Conservation (phyloP, 2,797 vertebrate species). For the Enteromius unitaeniatus region DNA sequence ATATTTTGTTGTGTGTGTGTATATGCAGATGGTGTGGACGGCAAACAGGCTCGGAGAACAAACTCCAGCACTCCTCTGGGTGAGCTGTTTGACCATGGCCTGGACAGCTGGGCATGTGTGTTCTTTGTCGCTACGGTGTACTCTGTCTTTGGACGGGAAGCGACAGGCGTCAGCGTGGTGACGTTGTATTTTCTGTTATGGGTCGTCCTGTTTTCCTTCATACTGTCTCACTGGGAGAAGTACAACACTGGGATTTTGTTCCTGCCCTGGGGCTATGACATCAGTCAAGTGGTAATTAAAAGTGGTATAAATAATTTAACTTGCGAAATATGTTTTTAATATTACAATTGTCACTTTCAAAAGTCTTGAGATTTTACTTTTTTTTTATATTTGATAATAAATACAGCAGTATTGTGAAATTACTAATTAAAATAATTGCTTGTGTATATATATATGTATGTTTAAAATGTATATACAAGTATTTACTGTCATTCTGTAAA, state of each 20-base stretch:
- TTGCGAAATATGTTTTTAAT: too few relatives aligned
- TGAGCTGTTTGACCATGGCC: conserved; percentile 96
- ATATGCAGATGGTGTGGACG: conserved; percentile 90
- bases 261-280: conserved; percentile 97
- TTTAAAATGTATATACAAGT: not conserved
- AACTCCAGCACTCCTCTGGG: conserved; percentile 95
- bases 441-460: too few relatives aligned
- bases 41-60: conserved; percentile 95
- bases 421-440: too few relatives aligned
- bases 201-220: conserved; percentile 98
- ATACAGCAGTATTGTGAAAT: too few relatives aligned
- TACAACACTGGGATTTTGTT: conserved; percentile 98
- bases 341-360: too few relatives aligned
- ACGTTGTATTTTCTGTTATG: conserved; percentile 92
- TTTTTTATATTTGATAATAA: too few relatives aligned
- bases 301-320: not conserved
- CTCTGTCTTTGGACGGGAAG: conserved; percentile 92
- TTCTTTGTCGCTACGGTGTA: conserved; percentile 96
- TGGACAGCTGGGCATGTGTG: conserved; percentile 98
- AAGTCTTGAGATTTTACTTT: too few relatives aligned
- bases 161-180: conserved; percentile 87
- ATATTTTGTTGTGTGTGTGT: conserved; percentile 17
- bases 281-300: conserved; percentile 99
- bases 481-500: not conserved
- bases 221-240: conserved; percentile 99